Evolutionary conservation across 2,888 invertebrate species (phyloP), one percentile per base, ranked within the genome.

Genomic region (Eumacrocentrus americanus): DNA sequence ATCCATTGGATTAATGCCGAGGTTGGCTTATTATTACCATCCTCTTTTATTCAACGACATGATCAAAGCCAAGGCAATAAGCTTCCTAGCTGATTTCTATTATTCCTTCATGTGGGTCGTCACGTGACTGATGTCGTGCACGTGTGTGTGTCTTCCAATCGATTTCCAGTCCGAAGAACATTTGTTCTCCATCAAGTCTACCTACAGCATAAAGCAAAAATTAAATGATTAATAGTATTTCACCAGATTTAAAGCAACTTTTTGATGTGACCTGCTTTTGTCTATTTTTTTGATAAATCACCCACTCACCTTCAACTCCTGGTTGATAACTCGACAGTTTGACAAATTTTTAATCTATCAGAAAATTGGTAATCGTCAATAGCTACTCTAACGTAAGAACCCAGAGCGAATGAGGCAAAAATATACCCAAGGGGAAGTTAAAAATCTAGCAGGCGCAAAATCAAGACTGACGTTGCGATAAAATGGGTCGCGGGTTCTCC

Each of bases 401-500:
- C 18, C 20, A 52, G 18, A 6, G 16, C 16, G 11, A 35, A 55
- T 16, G 16, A 44, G 23, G 34, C 20, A 34, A 35, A 20, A 44
- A 47, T 25, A 54, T 44, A 42, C 23, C 7, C 23, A 11, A 14
- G 29, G 12, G 23, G 3, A 38, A 16, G 47, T 12, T 47, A 22
- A 56, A 48, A 57, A 57, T 40, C 37, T 47, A 37, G 20, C 29
- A 25, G 29, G 25, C 48, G 46, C 35, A 34, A 56, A 56, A 56
- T 56, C 55, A 29, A 14, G 55, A 56, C 37, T 35, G 55, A 47
- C 47, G 47, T 56, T 37, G 37, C 59, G 66, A 66, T 66, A 60
- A 66, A 64, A 62, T 51, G 57, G 58, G 60, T 61, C 51, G 54
- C 34, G 35, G 51, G 51, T 51, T 60, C 52, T 50, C 44, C 58